Percentiles rank a stretch among this genome's conserved stretches.
Evolutionary conservation across 2,113 vertebrate genomes (phyloP).

Genomic region (Calypte anna): DNA sequence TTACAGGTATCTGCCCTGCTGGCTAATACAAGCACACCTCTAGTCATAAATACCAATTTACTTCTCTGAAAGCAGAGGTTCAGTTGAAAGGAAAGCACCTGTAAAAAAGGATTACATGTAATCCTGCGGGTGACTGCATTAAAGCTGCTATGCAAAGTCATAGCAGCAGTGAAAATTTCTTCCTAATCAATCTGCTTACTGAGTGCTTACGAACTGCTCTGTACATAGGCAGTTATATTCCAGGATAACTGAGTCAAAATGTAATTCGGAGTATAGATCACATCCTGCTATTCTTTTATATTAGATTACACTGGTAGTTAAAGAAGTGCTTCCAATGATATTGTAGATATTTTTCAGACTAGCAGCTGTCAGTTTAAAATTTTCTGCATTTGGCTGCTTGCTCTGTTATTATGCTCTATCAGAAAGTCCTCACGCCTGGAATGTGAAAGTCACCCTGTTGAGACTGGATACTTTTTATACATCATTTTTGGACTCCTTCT

Average conservation of each 20-base stretch:
- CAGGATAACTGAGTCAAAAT: not conserved
- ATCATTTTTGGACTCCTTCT: not conserved
- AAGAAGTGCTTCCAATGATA: not conserved
- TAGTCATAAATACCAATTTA: not conserved
- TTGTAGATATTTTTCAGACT: not conserved
- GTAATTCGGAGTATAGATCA: not conserved
- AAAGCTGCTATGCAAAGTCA: not conserved
- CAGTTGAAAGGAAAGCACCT: not conserved
- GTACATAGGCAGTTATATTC: not conserved
- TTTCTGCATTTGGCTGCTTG: accelerated
- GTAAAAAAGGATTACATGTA: not conserved
- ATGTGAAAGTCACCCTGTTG: not conserved
- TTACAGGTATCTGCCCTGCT: not conserved
- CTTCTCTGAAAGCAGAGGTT: not conserved
- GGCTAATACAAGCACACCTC: not conserved
- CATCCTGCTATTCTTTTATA: not conserved
- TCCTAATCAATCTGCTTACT: not conserved
- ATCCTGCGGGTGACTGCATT: not conserved
- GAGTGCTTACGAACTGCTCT: not conserved
- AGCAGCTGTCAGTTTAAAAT: not conserved
- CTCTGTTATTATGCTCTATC: not conserved
- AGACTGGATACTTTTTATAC: not conserved
- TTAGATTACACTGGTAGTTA: not conserved
- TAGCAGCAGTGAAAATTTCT: not conserved
- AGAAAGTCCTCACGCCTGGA: not conserved